Conservation (phyloP, 92 coral and sea anemone species). For the Blastomussa wellsi region DNA sequence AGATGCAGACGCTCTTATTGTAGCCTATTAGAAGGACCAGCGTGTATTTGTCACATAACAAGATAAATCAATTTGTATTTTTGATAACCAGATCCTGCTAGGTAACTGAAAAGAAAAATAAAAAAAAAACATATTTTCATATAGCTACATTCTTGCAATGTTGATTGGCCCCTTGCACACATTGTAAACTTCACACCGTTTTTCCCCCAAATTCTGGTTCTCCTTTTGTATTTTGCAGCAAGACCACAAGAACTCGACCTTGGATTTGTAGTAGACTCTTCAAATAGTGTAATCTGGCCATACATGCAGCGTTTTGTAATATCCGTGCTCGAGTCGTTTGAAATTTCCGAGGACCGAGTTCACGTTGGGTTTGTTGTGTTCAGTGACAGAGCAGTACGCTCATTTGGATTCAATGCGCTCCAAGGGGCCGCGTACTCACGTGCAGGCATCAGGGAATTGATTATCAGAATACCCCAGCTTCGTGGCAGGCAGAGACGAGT, state of each 20-base stretch:
- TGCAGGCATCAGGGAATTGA: slow-evolving; percentile 37
- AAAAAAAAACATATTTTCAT: too few relatives aligned
- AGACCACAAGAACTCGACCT: slow-evolving; percentile 54
- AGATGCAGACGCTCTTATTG: too few relatives aligned
- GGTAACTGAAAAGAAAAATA: too few relatives aligned
- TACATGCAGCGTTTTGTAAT: slow-evolving; percentile 64
- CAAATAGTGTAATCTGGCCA: slow-evolving; percentile 66
- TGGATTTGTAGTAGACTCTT: slow-evolving; percentile 82
- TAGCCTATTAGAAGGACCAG: too few relatives aligned
- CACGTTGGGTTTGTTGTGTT: slow-evolving; percentile 67
- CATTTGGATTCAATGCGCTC: slow-evolving; percentile 54
- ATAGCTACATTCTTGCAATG: neutral
- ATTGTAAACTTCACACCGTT: too few relatives aligned
- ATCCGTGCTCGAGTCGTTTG: slow-evolving; percentile 57
- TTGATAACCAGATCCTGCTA: too few relatives aligned
- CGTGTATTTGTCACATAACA: too few relatives aligned
- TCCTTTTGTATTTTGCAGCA: neutral
- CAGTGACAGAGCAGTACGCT: slow-evolving; percentile 45
- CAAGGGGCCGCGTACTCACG: slow-evolving; percentile 46
- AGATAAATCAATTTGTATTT: too few relatives aligned
- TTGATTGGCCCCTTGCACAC: slow-evolving; percentile 57
- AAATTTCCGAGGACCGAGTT: slow-evolving; percentile 59
- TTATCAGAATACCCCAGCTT: slow-evolving; percentile 45
- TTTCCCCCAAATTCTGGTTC: neutral
- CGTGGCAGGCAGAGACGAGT: slow-evolving; percentile 60